Base-by-base conservation (phyloP, 2,113 vertebrate genomes). In the Oryzias woworae region DNA sequence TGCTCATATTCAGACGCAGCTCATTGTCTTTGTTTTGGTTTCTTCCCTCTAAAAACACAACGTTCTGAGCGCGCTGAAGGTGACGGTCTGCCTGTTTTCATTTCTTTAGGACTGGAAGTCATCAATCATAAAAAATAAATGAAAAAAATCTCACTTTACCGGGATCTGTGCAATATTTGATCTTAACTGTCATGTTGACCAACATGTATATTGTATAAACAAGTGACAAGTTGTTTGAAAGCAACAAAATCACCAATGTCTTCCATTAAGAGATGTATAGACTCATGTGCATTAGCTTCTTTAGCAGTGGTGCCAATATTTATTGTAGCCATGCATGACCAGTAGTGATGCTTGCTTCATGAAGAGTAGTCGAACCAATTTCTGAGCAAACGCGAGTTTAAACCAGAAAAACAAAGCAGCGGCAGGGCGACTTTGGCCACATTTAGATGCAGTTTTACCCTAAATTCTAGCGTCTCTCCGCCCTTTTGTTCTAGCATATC, bases 191-290 rank as follows among this genome's bases (percentile, higher is more conserved):
- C 85, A 85, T 89, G 84, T 89, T 85, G 80, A 91, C 87, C 91
- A 91, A 90, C 94, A 74, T 96, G 94, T 96, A 94, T 95, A 96
- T 97, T 96, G 95, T 95, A 96, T 94, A 94, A 98, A 96, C 95
- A 95, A 95, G 96, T 98, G 97, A 96, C 95, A 94, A 97, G 96
- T 98, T 98, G 96, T 98, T 98, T 94, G 93, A 96, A 94, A 98
- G 95, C 97, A 98, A 97, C 96, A 99, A 98, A 97, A 99, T 99
- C 96, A 99, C 96, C 96, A 97, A 97, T 95, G 97, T 99, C 96
- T 99, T 99, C 96, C 97, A 99, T 98, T 98, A 94, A 97, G 93
- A 98, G 93, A 95, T 95, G 96, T 98, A 98, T 98, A 98, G 96
- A 95, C 95, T 95, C 94, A 96, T 95, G 92, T 94, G 94, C 95